phyloP scores from a whole-genome alignment of 1,140 invertebrate genomes.

The Drosophila prosaltans region DNA sequence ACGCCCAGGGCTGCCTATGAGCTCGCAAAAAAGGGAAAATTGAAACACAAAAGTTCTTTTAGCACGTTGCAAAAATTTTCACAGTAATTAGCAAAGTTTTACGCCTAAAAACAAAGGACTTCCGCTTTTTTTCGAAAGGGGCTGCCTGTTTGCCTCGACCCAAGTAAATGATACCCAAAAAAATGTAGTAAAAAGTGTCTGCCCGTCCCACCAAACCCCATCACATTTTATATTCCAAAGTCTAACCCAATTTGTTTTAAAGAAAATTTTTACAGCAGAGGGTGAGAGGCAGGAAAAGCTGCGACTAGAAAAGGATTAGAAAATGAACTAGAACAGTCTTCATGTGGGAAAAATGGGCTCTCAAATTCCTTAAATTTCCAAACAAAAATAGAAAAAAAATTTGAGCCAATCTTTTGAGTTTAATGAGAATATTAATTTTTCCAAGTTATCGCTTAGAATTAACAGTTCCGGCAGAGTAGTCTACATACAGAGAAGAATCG shows the following conservation, averaged over 20 bases:
- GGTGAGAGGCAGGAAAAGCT: not conserved
- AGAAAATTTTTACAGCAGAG: slow-evolving; percentile 2
- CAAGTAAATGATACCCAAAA: slow-evolving; percentile 52
- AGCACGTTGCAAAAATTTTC: slow-evolving; percentile 73
- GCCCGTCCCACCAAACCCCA: slow-evolving; percentile 8
- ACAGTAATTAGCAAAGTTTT: slow-evolving; percentile 81
- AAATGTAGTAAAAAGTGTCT: slow-evolving; percentile 35
- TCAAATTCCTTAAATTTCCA: not conserved
- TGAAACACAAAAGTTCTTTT: slow-evolving; percentile 51
- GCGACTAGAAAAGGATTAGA: not conserved
- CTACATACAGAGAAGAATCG: no score
- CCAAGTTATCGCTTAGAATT: no score
- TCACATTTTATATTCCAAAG: slow-evolving; percentile 10
- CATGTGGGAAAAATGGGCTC: not conserved
- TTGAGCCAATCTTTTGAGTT: no score
- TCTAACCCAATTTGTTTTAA: slow-evolving; percentile 62
- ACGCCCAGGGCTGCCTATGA: not conserved
- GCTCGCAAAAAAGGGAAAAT: slow-evolving; percentile 10
- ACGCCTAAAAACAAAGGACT: slow-evolving; percentile 68
- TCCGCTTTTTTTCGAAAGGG: slow-evolving; percentile 34
- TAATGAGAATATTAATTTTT: no score
- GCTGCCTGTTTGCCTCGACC: slow-evolving; percentile 30
- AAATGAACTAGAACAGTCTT: not conserved
- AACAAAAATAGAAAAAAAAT: not conserved
- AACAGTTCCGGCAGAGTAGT: no score